phyloP scores from a whole-genome alignment of 2,888 invertebrate genomes.

The Volucella zonaria region DNA sequence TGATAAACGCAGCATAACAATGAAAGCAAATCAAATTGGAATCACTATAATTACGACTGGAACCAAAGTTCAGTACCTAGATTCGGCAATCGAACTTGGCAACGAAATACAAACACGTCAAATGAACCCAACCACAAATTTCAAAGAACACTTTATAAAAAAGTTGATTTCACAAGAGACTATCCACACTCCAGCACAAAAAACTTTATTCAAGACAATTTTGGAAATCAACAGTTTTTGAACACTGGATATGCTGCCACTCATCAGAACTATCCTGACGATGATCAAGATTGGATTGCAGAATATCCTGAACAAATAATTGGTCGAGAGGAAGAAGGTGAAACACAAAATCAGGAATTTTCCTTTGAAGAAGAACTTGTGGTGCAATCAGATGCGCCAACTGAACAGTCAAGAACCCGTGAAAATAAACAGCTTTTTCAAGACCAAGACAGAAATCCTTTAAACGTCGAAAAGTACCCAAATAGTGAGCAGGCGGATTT shows the following conservation, averaged over 20 bases:
- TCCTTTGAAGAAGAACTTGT: too few relatives aligned
- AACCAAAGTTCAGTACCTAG: conserved; percentile 10
- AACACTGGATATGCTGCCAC: neutral
- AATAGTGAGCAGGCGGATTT: too few relatives aligned
- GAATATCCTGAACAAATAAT: neutral
- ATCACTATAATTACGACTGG: conserved; percentile 15
- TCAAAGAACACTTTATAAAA: too few relatives aligned
- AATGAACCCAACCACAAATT: conserved; percentile 1
- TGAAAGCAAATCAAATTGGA: conserved; percentile 15
- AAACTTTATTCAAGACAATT: neutral
- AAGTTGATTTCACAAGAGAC: too few relatives aligned
- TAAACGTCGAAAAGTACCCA: too few relatives aligned
- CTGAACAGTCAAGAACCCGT: too few relatives aligned
- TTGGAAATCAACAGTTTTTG: neutral
- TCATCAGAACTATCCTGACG: neutral
- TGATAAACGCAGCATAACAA: conserved; percentile 2
- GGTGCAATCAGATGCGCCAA: too few relatives aligned
- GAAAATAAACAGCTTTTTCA: too few relatives aligned
- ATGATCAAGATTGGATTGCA: neutral
- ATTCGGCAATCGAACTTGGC: conserved; percentile 44
- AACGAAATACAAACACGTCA: conserved; percentile 16
- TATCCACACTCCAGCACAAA: neutral
- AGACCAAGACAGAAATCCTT: too few relatives aligned
- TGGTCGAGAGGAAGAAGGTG: neutral
- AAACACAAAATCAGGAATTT: neutral